These are phyloP conservation scores for Stenodera caucasica DNA, from an alignment of 2,888 invertebrate species.

Conservation along the genomic window DNA sequence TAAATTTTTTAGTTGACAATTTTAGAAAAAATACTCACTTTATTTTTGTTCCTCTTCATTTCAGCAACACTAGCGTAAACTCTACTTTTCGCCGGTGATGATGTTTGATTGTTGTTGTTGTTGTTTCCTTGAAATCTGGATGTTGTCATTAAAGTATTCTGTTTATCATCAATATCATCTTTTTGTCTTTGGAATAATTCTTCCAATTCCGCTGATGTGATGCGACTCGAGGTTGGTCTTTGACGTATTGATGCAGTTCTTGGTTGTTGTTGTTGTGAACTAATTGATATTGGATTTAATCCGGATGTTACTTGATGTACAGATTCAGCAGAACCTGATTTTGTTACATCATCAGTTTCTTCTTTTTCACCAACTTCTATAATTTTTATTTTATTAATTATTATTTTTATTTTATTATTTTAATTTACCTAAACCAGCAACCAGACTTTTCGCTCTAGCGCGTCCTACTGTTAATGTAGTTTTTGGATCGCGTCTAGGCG, in stretches of 20 bases:
- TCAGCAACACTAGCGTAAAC: slow-evolving; percentile 94
- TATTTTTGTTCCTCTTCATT: slow-evolving; percentile 85
- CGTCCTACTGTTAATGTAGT: slow-evolving; percentile 93
- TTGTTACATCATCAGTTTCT: slow-evolving; percentile 71
- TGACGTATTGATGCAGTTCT: slow-evolving; percentile 91
- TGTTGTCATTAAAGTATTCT: slow-evolving; percentile 67
- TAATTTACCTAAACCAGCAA: slow-evolving; percentile 79
- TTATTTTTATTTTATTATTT: no score
- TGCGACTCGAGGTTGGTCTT: slow-evolving; percentile 82
- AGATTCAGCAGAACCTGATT: slow-evolving; percentile 82
- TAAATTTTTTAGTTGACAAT: background rate
- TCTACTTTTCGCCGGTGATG: slow-evolving; percentile 67
- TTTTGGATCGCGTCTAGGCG: slow-evolving; percentile 91
- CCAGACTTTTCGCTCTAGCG: slow-evolving; percentile 90
- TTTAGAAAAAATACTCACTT: slow-evolving; percentile 54
- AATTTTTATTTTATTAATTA: no score
- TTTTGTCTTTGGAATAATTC: slow-evolving; percentile 86
- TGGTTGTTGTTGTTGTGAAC: slow-evolving; percentile 60
- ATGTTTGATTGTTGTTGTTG: slow-evolving; percentile 61
- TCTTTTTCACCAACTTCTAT: slow-evolving; percentile 81
- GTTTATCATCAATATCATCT: slow-evolving; percentile 52
- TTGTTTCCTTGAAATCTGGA: slow-evolving; percentile 71
- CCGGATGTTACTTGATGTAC: slow-evolving; percentile 62
- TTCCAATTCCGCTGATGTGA: slow-evolving; percentile 89
- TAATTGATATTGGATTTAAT: slow-evolving; percentile 59